phyloP scores from a whole-genome alignment of 2,797 vertebrate genomes.

The Acanthornis magna region DNA sequence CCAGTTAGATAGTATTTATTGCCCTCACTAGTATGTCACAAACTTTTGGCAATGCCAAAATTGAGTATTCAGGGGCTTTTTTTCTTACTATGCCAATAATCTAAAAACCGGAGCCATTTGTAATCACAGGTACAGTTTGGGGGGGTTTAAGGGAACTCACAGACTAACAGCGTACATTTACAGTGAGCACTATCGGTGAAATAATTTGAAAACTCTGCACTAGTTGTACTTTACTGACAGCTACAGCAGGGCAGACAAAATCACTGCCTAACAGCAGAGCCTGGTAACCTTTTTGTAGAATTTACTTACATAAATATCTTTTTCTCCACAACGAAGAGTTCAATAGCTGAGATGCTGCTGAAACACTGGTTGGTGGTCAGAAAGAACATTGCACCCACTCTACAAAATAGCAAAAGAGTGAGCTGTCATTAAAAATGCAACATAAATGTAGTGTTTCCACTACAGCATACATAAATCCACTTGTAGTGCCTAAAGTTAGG shows the following conservation, averaged over 20 bases:
- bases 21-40: background rate
- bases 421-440: background rate
- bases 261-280: background rate
- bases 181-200: background rate
- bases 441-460: background rate
- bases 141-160: background rate
- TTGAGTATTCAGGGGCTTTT: background rate
- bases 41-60: background rate
- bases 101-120: background rate
- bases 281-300: background rate
- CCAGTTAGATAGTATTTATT: background rate
- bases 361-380: conserved; percentile 93
- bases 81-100: background rate
- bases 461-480: background rate
- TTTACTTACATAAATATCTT: conserved; percentile 88
- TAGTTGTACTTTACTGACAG: too few species aligned
- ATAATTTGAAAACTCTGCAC: background rate
- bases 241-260: background rate
- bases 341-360: conserved; percentile 85
- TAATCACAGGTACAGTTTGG: rapidly evolving
- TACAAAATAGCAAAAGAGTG: conserved; percentile 39
- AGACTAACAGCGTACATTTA: background rate
- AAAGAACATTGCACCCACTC: conserved; percentile 91
- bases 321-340: conserved; percentile 90
- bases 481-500: background rate